A percentile compares a stretch with the other conserved stretches of the same genome.
Evolutionary conservation across 2,797 vertebrate species (phyloP).

Genomic region (Semotilus atromaculatus): DNA sequence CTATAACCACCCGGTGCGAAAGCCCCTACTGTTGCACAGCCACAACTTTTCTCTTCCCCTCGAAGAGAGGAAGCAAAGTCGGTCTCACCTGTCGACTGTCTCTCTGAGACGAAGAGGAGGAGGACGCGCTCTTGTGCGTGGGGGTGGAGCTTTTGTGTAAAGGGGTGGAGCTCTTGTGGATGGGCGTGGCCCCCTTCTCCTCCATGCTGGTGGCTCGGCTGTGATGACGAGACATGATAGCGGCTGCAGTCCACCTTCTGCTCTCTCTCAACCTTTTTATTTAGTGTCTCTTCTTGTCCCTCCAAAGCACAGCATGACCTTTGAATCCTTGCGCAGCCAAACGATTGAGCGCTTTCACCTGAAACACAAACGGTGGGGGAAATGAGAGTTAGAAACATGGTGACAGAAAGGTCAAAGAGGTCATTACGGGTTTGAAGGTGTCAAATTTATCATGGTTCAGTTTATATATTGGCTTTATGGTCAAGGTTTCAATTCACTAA

Average conservation of each 20-base stretch:
- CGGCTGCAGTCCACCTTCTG: conserved; percentile 5
- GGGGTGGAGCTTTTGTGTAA: conserved; percentile 90
- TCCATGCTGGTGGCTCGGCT: conserved; percentile 90
- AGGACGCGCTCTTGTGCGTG: conserved; percentile 94
- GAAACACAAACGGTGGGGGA: conserved; percentile 32
- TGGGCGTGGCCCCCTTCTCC: conserved; percentile 85
- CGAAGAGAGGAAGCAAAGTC: too few species aligned
- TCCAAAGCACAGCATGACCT: conserved; percentile 42
- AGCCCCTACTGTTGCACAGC: too few species aligned
- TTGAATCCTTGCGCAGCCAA: conserved; percentile 15
- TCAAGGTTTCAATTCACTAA: neutral
- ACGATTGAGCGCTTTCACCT: conserved; percentile 38
- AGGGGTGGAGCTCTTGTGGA: conserved; percentile 83
- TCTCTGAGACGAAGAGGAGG: conserved; percentile 91
- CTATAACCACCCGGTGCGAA: too few species aligned
- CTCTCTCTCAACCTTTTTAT: conserved; percentile 12
- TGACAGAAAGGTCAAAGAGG: neutral
- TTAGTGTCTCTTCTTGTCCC: conserved; percentile 1
- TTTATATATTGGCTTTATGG: neutral
- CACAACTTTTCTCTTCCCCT: too few species aligned
- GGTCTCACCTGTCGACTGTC: conserved; percentile 92
- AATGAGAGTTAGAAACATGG: neutral
- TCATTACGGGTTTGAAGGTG: neutral
- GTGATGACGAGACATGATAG: conserved; percentile 77
- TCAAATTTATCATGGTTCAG: neutral